phyloP scores from a whole-genome alignment of 2,113 vertebrate genomes.

The Puntigrus tetrazona region DNA sequence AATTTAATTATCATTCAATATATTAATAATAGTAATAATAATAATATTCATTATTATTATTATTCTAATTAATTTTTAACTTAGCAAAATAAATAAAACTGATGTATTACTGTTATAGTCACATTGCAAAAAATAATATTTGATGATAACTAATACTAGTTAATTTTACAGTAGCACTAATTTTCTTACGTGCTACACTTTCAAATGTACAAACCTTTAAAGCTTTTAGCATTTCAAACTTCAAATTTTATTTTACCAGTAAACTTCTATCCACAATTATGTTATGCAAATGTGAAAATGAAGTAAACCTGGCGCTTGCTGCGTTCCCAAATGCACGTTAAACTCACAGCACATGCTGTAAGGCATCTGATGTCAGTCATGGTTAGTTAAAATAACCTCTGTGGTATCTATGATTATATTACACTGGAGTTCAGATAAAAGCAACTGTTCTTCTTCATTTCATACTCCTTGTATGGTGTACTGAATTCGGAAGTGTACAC shows the following conservation, averaged over 20 bases:
- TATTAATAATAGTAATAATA: not conserved
- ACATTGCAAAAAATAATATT: not conserved
- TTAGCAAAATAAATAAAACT: not conserved
- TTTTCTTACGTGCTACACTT: not conserved
- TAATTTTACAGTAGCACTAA: not conserved
- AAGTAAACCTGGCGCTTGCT: not conserved
- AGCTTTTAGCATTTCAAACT: not conserved
- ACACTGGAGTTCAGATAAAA: conserved; percentile 11
- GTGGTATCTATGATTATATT: conserved; percentile 5
- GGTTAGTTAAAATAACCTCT: not conserved
- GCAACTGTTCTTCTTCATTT: conserved; percentile 17
- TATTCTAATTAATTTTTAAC: not conserved
- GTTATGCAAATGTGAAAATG: not conserved
- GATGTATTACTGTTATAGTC: not conserved
- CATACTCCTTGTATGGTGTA: conserved; percentile 25
- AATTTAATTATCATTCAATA: not conserved
- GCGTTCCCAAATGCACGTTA: not conserved
- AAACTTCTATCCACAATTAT: not conserved
- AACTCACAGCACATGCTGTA: not conserved
- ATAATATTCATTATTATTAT: not conserved
- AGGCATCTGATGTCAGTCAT: conserved; percentile 12
- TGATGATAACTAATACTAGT: not conserved
- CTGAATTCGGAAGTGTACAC: not conserved
- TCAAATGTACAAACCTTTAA: not conserved
- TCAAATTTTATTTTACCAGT: not conserved